A percentile compares a stretch with the other conserved stretches of the same genome.
phyloP scores from a whole-genome alignment of 2,888 invertebrate genomes.

The Macaria notata region DNA sequence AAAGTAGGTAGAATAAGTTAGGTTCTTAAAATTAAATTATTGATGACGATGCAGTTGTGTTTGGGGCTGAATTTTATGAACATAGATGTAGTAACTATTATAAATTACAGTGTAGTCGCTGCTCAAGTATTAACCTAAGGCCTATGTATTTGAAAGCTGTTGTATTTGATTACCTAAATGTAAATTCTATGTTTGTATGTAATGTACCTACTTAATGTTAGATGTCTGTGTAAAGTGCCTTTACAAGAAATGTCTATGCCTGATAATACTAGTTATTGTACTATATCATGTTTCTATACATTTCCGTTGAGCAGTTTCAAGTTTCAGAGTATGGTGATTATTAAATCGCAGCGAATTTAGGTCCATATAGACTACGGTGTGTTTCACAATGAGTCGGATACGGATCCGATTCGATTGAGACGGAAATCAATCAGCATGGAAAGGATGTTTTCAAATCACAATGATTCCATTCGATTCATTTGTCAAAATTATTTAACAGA shows the following conservation, averaged over 20 bases:
- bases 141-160: conserved; percentile 9
- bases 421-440: too few relatives aligned
- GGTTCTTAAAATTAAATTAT: conserved; percentile 15
- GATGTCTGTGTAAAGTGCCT: conserved; percentile 19
- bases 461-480: too few relatives aligned
- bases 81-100: conserved; percentile 12
- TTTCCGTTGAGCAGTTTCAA: conserved; percentile 5
- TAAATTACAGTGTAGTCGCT: conserved; percentile 15
- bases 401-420: too few relatives aligned
- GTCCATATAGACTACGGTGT: not conserved
- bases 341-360: too few relatives aligned
- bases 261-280: conserved; percentile 5
- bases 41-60: conserved; percentile 23
- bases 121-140: conserved; percentile 20
- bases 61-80: conserved; percentile 1
- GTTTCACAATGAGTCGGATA: too few relatives aligned
- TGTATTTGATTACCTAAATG: conserved; percentile 7
- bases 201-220: conserved; percentile 1
- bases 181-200: conserved; percentile 5
- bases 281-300: conserved; percentile 11
- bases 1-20: conserved; percentile 19
- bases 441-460: too few relatives aligned
- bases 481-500: too few relatives aligned
- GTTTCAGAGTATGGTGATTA: conserved; percentile 7
- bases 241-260: conserved; percentile 10